Evolutionary conservation across 2,888 invertebrate genomes (phyloP), one percentile per base, ranked within the genome.

Genomic region (Microdon myrmicae): DNA sequence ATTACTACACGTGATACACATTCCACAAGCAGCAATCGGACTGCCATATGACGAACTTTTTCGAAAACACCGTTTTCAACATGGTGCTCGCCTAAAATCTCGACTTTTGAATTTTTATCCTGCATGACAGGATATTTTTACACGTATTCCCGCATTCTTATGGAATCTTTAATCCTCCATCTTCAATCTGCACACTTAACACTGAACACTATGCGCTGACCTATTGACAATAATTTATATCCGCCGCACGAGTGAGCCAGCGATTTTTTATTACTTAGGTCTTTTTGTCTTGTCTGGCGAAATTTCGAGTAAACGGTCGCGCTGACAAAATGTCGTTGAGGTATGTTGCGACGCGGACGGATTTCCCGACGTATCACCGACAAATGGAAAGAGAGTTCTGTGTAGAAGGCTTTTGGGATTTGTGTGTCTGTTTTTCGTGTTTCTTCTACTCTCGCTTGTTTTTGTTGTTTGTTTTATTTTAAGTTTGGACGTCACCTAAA

Each of bases 401-500:
- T 39, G 47, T 10, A 26, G 19, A n/a, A n/a, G n/a, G n/a, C 48
- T 38, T 45, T 37, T 51, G 45, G 35, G 45, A 47, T 43, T 45
- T 41, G 22, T 22, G 22, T 43, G 9, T 45, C 34, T 51, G 45
- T 41, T 35, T 37, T 53, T 25, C 47, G 45, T 25, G 41, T 41
- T 39, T 22, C 23, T 39, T 39, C 19, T 38, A 17, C 32, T 14
- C 39, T 49, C 22, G 32, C 20, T 49, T 29, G 16, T 31, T 34
- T 28, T 43, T 26, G 12, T 55, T 32, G 19, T 54, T 56, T 45
- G n/a, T 47, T 47, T 47, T 39, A 45, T 41, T 45, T 51, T 58
- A 61, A 51, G 47, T 64, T 64, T 64, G 53, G 64, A 64, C 64
- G 64, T 64, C 64, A 58, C 58, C 58, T 58, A 64, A 58, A 64